Evolutionary conservation across 2,113 vertebrate species (phyloP).

Genomic region (Rissa tridactyla): DNA sequence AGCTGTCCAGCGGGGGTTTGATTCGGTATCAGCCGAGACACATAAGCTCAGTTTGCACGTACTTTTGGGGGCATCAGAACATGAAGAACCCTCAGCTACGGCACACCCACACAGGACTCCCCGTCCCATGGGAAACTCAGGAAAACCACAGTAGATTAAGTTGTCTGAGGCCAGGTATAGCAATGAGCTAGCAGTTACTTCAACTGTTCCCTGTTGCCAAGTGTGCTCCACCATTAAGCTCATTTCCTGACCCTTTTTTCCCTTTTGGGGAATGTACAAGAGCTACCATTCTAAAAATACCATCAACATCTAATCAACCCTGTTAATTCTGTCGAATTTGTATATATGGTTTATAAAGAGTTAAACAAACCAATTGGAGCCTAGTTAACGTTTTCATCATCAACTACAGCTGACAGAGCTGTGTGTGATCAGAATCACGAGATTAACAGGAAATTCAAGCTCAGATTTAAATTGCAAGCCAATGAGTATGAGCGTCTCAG

Average conservation of each 20-base stretch:
- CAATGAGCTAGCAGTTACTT: not conserved
- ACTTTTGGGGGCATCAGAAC: not conserved
- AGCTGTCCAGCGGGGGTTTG: not conserved
- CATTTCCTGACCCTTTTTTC: not conserved
- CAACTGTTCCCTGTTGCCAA: not conserved
- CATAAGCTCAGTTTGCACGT: not conserved
- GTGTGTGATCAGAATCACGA: not conserved
- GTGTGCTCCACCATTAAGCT: not conserved
- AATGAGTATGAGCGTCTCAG: not conserved
- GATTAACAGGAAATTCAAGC: not conserved
- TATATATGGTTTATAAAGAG: not conserved
- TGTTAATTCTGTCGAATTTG: not conserved
- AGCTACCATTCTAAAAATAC: not conserved
- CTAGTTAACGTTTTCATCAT: not conserved
- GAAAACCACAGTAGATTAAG: not conserved
- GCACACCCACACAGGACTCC: not conserved
- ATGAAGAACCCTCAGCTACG: not conserved
- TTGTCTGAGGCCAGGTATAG: not conserved
- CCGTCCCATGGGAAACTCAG: not conserved
- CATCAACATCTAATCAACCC: not conserved
- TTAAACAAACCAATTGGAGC: not conserved
- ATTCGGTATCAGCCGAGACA: not conserved
- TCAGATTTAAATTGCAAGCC: not conserved
- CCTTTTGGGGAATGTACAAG: not conserved
- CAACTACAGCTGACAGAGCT: not conserved